phyloP scores from a whole-genome alignment of 2,797 vertebrate species.

The Pempheris klunzingeri region DNA sequence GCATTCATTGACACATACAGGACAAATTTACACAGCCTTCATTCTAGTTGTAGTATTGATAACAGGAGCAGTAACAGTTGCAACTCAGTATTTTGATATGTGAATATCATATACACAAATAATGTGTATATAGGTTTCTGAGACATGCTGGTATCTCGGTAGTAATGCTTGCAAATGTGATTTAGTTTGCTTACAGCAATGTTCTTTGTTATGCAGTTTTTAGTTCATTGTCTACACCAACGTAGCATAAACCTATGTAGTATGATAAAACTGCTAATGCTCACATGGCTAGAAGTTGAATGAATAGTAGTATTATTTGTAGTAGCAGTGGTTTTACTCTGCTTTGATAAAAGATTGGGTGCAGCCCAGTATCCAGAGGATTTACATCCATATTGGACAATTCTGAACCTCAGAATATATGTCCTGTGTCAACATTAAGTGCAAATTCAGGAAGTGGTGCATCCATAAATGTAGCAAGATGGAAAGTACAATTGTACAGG shows the following conservation, averaged over 20 bases:
- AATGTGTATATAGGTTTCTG: too few relatives aligned
- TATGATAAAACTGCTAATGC: background rate
- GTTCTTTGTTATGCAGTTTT: background rate
- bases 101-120: too few relatives aligned
- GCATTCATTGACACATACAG: background rate
- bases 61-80: background rate
- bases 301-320: background rate
- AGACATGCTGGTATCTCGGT: too few relatives aligned
- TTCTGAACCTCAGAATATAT: background rate
- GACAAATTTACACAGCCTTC: slow-evolving; percentile 12
- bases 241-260: background rate
- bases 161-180: background rate
- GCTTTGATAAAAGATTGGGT: background rate
- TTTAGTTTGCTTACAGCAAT: too few relatives aligned
- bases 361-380: background rate
- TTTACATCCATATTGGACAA: background rate
- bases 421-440: background rate
- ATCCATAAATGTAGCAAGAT: background rate
- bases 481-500: background rate
- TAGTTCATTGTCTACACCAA: background rate
- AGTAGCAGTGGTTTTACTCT: background rate
- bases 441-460: background rate
- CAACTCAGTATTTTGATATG: background rate
- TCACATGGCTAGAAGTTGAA: background rate
- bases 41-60: background rate